Conservation (phyloP, 2,797 vertebrate genomes). For the Delichon dasypus region DNA sequence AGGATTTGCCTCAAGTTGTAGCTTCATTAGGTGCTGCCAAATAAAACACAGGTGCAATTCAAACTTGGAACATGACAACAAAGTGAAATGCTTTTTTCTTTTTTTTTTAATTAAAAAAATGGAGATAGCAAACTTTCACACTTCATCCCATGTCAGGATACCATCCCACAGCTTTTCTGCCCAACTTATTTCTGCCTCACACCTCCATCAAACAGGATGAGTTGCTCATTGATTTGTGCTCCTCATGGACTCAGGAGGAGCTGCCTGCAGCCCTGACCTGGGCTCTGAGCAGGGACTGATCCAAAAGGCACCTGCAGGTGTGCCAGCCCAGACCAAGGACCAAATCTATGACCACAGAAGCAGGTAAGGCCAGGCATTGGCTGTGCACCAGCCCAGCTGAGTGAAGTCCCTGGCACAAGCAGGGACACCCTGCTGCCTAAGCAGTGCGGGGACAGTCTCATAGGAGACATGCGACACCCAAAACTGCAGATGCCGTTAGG, state of each 20-base stretch:
- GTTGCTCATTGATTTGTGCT: background rate
- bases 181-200: background rate
- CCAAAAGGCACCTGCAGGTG: background rate
- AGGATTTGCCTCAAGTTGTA: background rate
- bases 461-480: background rate
- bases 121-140: background rate
- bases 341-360: background rate
- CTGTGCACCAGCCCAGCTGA: accelerated
- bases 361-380: accelerated
- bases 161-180: background rate
- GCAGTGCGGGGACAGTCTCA: accelerated
- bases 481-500: background rate
- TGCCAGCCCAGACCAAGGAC: background rate
- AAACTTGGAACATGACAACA: background rate
- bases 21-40: background rate
- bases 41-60: background rate
- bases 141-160: background rate
- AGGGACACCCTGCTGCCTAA: background rate
- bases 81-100: background rate
- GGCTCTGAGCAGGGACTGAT: background rate
- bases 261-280: background rate
- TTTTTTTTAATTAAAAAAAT: background rate
- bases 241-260: background rate
- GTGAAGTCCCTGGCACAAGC: background rate
- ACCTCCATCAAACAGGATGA: background rate